These are phyloP conservation scores for Aphelenchoides fujianensis DNA, from an alignment of 1,140 invertebrate genomes.

Conservation along the genomic window DNA sequence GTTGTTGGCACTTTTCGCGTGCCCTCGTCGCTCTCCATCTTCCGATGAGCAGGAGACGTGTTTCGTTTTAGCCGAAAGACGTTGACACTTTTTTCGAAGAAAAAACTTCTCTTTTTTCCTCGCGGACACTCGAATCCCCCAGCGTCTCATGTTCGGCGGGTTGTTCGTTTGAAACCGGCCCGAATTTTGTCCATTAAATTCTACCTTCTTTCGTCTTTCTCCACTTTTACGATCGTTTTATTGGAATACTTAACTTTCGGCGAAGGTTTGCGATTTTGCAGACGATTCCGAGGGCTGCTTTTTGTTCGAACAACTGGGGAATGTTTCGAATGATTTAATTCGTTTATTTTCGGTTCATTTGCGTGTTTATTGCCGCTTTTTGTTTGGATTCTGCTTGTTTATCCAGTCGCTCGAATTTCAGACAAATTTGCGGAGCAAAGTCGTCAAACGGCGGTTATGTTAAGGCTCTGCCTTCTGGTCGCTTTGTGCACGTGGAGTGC, in stretches of 20 bases:
- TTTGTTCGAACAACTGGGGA: not conserved
- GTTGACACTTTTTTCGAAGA: not conserved
- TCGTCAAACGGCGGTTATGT: not conserved
- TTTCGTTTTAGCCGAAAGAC: slow-evolving; percentile 4
- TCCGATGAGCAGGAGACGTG: not conserved
- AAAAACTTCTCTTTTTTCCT: slow-evolving; percentile 1
- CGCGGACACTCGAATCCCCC: not conserved
- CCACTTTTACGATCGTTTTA: too few relatives aligned
- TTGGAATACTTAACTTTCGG: too few relatives aligned
- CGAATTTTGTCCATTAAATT: not conserved
- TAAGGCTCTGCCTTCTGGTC: not conserved
- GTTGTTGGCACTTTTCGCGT: slow-evolving; percentile 4
- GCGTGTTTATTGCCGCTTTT: too few relatives aligned
- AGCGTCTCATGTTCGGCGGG: not conserved
- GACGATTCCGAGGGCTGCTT: too few relatives aligned
- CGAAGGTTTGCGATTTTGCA: too few relatives aligned
- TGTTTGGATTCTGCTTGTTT: too few relatives aligned
- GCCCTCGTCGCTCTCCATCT: too few relatives aligned
- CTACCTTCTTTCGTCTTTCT: too few relatives aligned
- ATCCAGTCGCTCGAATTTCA: too few relatives aligned
- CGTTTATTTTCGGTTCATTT: not conserved
- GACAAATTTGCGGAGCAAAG: not conserved
- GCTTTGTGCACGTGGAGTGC: not conserved
- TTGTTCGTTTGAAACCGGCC: not conserved
- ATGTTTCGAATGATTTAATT: not conserved